Evolutionary conservation across 2,797 vertebrate genomes (phyloP), one percentile per base, ranked within the genome.

Genomic region (Taeniopygia guttata): DNA sequence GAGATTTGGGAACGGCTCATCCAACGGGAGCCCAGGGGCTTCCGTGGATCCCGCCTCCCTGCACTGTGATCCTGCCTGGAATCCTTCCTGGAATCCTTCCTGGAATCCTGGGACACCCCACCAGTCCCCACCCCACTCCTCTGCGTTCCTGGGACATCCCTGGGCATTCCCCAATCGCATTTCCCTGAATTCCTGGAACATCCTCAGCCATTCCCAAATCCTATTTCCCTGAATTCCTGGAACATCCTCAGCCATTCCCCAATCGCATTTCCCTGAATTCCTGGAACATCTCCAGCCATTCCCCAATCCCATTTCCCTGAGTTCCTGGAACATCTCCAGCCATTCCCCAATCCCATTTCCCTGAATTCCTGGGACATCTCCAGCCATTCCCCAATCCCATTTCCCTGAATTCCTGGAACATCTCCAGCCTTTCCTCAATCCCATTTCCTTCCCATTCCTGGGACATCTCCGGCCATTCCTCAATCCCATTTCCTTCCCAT

Each of bases 301-400:
- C 30, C 46, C 32, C 22, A 43, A 1, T 29, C 52, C 49, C 27
- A 51, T 51, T 51, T 51, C 16, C 25, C 48, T 52, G 3, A 2
- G 2, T 9, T 32, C 13, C 42, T 17, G 23, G 36, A 0, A 22
- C 7, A 10, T 2, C 5, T 27, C 9, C 34, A 16, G 13, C 27
- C 23, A n/a, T 5, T 46, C 62, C 34, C 6, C 26, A 1, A 25
- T 40, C 34, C 63, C 16, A 48, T 26, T 72, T 7, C 40, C 34
- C 34, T 34, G 34, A 34, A 10, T 10, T 27, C 4, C 62, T 15
- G 29, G 45, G 0, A 17, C 11, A 10, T 2, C 6, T 23, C 15
- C 55, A 16, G 21, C 30, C 36, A 42, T 13, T 51, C n/a, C 76
- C 42, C 5, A 1, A 26, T 42, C 38, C 62, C 23, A 52, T 27